phyloP scores from a whole-genome alignment of 2,888 invertebrate genomes.

The Cremastinae sp. region DNA sequence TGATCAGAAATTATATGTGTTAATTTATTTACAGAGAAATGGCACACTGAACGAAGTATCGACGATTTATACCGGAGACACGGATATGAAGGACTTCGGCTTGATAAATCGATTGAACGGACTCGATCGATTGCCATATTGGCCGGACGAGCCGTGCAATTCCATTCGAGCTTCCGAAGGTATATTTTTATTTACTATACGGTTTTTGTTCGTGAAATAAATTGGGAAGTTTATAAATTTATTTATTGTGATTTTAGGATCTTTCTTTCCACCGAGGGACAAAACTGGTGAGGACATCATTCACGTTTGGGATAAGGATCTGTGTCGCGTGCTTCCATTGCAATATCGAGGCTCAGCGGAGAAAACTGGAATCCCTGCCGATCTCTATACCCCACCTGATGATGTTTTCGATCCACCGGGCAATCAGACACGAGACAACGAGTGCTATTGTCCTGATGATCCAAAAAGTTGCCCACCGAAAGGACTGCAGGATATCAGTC shows the following conservation, averaged over 20 bases:
- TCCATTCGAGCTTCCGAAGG: slow-evolving; percentile 81
- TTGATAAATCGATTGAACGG: slow-evolving; percentile 89
- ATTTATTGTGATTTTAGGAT: too few species aligned
- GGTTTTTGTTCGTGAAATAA: too few species aligned
- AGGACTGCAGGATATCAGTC: slow-evolving; percentile 92
- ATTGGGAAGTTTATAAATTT: too few species aligned
- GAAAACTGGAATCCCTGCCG: slow-evolving; percentile 88
- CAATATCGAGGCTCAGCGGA: slow-evolving; percentile 86
- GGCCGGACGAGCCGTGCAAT: slow-evolving; percentile 88
- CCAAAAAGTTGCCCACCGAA: slow-evolving; percentile 85
- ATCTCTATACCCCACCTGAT: slow-evolving; percentile 87
- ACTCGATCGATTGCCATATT: slow-evolving; percentile 87
- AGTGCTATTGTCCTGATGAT: slow-evolving; percentile 88
- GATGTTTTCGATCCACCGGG: slow-evolving; percentile 83
- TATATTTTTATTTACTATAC: slow-evolving; percentile 57
- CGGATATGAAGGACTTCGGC: slow-evolving; percentile 89
- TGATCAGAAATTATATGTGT: too few species aligned
- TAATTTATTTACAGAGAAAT: slow-evolving; percentile 83
- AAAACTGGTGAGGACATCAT: slow-evolving; percentile 83
- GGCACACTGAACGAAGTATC: slow-evolving; percentile 90
- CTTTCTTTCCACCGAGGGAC: slow-evolving; percentile 91
- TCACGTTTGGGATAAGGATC: slow-evolving; percentile 91
- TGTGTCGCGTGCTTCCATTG: slow-evolving; percentile 90
- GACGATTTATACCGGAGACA: slow-evolving; percentile 89
- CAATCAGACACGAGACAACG: slow-evolving; percentile 83